A percentile compares a stretch with the other conserved stretches of the same genome.
These are phyloP conservation scores for Phalacrocorax carbo DNA, from an alignment of 2,113 vertebrate species.

Conservation along the genomic window DNA sequence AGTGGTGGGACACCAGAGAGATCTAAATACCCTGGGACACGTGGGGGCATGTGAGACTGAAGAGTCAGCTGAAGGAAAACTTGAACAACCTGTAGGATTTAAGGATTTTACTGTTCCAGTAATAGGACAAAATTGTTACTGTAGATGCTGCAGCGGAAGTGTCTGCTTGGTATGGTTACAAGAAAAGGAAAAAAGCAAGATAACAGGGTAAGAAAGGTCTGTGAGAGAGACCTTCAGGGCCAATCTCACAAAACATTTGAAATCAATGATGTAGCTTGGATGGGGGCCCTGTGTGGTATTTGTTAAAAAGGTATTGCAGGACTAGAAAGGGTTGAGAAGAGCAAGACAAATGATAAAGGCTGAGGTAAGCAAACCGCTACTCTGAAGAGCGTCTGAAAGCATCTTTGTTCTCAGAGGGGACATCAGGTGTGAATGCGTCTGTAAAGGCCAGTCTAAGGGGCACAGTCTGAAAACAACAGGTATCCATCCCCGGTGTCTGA, in stretches of 20 bases:
- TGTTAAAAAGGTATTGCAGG: background rate
- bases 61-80: background rate
- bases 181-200: background rate
- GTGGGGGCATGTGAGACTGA: background rate
- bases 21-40: background rate
- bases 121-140: background rate
- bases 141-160: background rate
- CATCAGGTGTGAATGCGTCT: background rate
- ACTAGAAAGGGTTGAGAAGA: background rate
- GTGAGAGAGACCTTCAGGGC: background rate
- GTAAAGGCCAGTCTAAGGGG: background rate
- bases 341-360: background rate
- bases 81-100: background rate
- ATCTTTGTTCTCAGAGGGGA: background rate
- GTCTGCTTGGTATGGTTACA: background rate
- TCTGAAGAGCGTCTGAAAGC: background rate
- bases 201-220: background rate
- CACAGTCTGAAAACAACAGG: background rate
- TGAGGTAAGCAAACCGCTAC: background rate
- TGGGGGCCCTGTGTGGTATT: background rate
- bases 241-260: background rate
- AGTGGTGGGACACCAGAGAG: background rate
- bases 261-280: background rate
- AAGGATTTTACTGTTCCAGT: background rate
- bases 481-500: background rate